Base-by-base conservation (phyloP, 2,797 vertebrate species). In the Dryobates pubescens region DNA sequence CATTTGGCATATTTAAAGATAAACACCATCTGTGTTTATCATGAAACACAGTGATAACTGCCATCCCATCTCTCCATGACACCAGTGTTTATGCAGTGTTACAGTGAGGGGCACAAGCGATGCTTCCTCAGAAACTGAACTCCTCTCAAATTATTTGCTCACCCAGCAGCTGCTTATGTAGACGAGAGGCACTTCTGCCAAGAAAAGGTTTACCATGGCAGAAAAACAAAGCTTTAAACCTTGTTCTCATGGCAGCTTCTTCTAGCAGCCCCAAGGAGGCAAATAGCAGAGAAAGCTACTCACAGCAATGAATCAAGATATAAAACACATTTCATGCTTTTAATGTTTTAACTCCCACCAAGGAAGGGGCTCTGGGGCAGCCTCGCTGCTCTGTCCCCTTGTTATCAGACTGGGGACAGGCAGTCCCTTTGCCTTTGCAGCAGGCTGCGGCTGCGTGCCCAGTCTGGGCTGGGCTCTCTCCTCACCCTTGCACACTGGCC, bases 21-120 rank as follows among this genome's bases (percentile, higher is more conserved):
- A 96, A 97, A 91, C 91, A 93, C 93, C 90, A 96, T 96, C 91
- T 95, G 95, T 96, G 92, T 96, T 96, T 94, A 93, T 91, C 82
- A 45, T 82, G 96, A 82, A 91, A 75, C 51, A 56, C 19, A 11
- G 72, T 8, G 24, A 47, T 89, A 92, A 67, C 79, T 88, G 92
- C 82, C 0, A 12, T 75, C 94, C 18, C 3, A 82, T 88, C 85
- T 92, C 17, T 1, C 61, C 54, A 80, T 82, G 93, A 86, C 90
- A 94, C 92, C 88, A 89, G 38, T 96, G 93, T 95, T 96, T 95
- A 96, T 16, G 24, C 82, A 91, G 74, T 29, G 57, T 95, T 94
- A 86, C 84, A 71, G 82, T 88, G 72, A 96, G 90, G 75, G 80
- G 47, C 67, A 81, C 77, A 58, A 26, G 82, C 67, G 58, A 41